A percentile compares a stretch with the other conserved stretches of the same genome.
Evolutionary conservation across 2,888 invertebrate genomes (phyloP).

Genomic region (Drosophila helvetica): DNA sequence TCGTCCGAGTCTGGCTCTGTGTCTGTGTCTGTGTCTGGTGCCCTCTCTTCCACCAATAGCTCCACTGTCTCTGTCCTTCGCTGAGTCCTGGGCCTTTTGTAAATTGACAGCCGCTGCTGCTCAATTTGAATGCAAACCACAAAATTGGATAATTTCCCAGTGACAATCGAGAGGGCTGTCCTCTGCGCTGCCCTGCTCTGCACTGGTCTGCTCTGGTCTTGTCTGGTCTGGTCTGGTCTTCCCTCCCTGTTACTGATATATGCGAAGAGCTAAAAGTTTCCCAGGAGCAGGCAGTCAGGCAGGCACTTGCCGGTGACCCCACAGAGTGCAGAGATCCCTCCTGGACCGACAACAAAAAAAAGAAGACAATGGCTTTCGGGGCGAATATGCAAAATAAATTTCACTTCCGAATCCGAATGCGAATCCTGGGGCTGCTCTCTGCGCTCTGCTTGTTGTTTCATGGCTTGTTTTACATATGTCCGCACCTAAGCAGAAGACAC

Average conservation of each 20-base stretch:
- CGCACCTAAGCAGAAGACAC: conserved; percentile 74
- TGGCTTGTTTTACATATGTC: conserved; percentile 83
- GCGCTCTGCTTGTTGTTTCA: conserved; percentile 69
- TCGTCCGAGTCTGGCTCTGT: conserved; percentile 44
- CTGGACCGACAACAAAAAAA: conserved; percentile 8
- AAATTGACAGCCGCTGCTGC: conserved; percentile 80
- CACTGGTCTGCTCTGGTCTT: conserved; percentile 51
- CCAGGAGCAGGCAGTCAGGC: conserved; percentile 68
- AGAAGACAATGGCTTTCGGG: conserved; percentile 57
- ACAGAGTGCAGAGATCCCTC: conserved; percentile 30
- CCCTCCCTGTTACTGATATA: conserved; percentile 81
- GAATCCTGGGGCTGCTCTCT: conserved; percentile 26
- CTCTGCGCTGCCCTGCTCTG: neutral
- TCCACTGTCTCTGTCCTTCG: neutral
- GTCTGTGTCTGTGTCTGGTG: conserved; percentile 35
- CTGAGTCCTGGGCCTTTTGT: conserved; percentile 44
- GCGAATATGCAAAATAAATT: conserved; percentile 80
- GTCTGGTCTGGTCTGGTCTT: conserved; percentile 52
- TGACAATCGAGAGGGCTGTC: conserved; percentile 74
- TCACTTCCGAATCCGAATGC: conserved; percentile 79
- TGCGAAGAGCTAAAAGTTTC: conserved; percentile 79
- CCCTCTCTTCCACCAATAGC: neutral
- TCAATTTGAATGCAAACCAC: conserved; percentile 82
- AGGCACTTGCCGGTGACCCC: conserved; percentile 55
- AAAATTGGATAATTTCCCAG: conserved; percentile 84